phyloP scores from a whole-genome alignment of 2,113 vertebrate species.

The Seriola quinqueradiata region DNA sequence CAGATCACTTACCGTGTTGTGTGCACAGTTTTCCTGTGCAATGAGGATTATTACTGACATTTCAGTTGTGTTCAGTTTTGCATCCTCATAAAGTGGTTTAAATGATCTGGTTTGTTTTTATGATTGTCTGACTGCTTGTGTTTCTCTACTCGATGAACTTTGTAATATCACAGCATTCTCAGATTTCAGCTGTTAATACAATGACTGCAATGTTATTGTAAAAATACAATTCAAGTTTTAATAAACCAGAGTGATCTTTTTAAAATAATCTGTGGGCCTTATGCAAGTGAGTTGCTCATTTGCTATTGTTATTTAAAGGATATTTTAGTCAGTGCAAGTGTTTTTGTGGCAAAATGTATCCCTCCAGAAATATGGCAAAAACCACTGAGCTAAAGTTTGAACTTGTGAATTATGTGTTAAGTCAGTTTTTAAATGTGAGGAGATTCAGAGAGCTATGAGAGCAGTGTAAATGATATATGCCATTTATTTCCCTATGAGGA shows the following conservation, averaged over 20 bases:
- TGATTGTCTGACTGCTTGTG: too few species aligned
- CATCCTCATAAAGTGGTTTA: too few species aligned
- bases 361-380: not conserved
- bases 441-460: slow-evolving; percentile 15
- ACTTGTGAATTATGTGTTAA: not conserved
- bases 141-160: too few species aligned
- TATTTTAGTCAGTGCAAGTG: not conserved
- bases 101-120: too few species aligned
- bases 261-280: not conserved
- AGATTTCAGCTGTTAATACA: not conserved
- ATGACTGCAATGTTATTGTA: too few species aligned
- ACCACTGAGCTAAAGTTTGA: not conserved
- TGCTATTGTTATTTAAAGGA: not conserved
- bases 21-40: too few species aligned
- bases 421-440: slow-evolving; percentile 1
- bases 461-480: slow-evolving; percentile 22
- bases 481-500: slow-evolving; percentile 32
- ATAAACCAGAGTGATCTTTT: not conserved
- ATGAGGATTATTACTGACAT: too few species aligned
- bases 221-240: not conserved
- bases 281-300: not conserved
- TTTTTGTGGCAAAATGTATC: slow-evolving; percentile 3
- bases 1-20: too few species aligned
- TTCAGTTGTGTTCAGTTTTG: too few species aligned
- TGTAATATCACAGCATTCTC: not conserved